Base-by-base conservation (phyloP, 2,797 vertebrate species). In the Melanotaenia maccullochi region DNA sequence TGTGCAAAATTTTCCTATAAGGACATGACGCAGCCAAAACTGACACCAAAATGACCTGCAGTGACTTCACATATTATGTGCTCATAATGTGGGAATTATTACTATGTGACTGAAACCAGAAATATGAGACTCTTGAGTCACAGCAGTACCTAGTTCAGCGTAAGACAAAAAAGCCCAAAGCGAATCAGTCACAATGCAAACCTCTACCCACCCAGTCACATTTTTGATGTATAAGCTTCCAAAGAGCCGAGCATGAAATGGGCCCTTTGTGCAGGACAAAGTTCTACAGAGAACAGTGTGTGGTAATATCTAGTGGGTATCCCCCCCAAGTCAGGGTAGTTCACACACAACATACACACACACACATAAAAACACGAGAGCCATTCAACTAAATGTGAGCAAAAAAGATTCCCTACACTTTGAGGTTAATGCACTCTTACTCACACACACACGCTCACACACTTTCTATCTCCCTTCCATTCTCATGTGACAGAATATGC, bases 181-280 rank as follows among this genome's bases (percentile, higher is more conserved):
- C 52, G 20, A 72, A 63, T 58, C 58, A 18, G 67, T 84, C 68
- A 86, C 84, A 86, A 85, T 85, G 82, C 73, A 60, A 62, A 55
- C 75, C 80, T 66, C 81, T 76, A 86, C 77, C 81, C 87, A 75
- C 84, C 78, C 81, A 49, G 68, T 76, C 71, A 13, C 79, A 79
- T 84, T 82, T 89, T 88, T 88, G 75, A 91, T 86, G 82, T 86
- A 60, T 60, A 77, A 75, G 73, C 86, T 89, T 92, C 89, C 79
- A 70, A 90, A 85, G 89, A 79, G 76, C 64, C 20, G 22, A 42
- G 76, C 63, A 79, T 91, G 76, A 90, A 90, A 89, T 28, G 1
- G 69, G 59, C 33, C 68, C 91, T 90, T 93, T 93, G 90, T 93
- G 71, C 49, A 28, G 71, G 76, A 79, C 86, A 79, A 84, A 81